These are phyloP conservation scores for Dendrolimus houi DNA, from an alignment of 2,888 invertebrate species.

Conservation along the genomic window DNA sequence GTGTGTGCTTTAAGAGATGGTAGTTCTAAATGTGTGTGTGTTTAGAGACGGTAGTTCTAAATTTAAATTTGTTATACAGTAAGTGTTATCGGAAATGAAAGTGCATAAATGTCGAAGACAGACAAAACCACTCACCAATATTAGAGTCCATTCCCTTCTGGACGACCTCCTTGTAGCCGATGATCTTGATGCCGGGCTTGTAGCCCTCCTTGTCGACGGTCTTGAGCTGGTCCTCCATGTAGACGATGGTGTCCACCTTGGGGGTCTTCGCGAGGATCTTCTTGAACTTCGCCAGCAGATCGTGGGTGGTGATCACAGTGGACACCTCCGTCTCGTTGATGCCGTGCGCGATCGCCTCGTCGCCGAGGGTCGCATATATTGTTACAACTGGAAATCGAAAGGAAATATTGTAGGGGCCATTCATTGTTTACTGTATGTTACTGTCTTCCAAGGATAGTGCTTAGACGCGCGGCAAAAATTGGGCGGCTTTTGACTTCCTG, in stretches of 20 bases:
- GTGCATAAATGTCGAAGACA: too few species aligned
- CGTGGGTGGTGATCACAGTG: conserved; percentile 94
- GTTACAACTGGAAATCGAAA: conserved; percentile 84
- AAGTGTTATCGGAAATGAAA: too few species aligned
- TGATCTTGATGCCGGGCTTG: conserved; percentile 82
- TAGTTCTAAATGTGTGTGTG: too few species aligned
- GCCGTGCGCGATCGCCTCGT: conserved; percentile 97
- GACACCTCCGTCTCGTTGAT: conserved; percentile 97
- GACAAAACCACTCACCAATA: conserved; percentile 38
- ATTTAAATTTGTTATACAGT: too few species aligned
- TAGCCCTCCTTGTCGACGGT: conserved; percentile 82
- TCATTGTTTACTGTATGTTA: too few species aligned
- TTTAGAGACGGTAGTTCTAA: too few species aligned
- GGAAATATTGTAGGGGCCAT: neutral
- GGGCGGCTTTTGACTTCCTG: too few species aligned
- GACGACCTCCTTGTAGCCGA: conserved; percentile 82
- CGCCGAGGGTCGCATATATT: conserved; percentile 97
- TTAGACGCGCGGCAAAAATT: too few species aligned
- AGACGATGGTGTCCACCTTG: conserved; percentile 86
- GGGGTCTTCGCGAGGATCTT: conserved; percentile 84
- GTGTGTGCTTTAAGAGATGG: too few species aligned
- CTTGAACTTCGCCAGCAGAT: conserved; percentile 93
- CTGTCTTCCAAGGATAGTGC: too few species aligned
- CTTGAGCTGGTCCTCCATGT: conserved; percentile 92
- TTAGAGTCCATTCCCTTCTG: conserved; percentile 45